Evolutionary conservation across 2,888 invertebrate species (phyloP), one percentile per base, ranked within the genome.

Genomic region (Galeopsomyia nigrocyanea): DNA sequence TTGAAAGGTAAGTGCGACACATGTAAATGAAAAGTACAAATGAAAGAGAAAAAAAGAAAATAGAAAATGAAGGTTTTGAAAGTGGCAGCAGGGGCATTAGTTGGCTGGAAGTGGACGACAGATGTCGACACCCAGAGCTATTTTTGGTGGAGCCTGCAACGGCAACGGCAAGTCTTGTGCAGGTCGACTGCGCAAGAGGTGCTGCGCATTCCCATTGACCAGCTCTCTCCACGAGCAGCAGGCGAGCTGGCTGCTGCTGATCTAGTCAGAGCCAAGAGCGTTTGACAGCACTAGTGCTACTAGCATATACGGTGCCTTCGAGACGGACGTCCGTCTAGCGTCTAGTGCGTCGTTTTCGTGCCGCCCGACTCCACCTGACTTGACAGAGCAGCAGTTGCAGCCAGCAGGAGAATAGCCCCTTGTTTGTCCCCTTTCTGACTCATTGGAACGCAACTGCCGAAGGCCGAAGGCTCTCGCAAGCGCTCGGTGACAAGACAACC

Each of bases 121-220:
- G 85, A 83, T 84, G 85, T 83, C 85, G 82, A 76, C 82, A 84
- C 79, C 53, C 70, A 68, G 69, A 73, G 74, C 67, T 26, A 26
- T 3, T 26, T 46, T 65, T 47, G 3, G 19, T 10, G 16, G 26
- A 6, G 51, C 68, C 31, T 19, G 13, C 46, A 58, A 53, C 80
- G 78, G 78, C 79, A 80, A 26, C 80, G 77, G 76, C 74, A 76
- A 71, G 75, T 75, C 31, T n/a, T n/a, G n/a, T n/a, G n/a, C n/a
- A n/a, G 71, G 68, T 50, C 61, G 71, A 79, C 79, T 80, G 86
- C 85, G 85, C 84, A 83, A 73, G 77, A 76, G 75, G 63, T 70
- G 77, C 74, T 79, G 86, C 86, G 85, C 74, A 74, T 84, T 84
- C 79, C 79, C 82, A 86, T 85, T 85, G 85, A 85, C 84, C 82